Conservation (phyloP, 1,140 invertebrate species). For the Samia ricini region DNA sequence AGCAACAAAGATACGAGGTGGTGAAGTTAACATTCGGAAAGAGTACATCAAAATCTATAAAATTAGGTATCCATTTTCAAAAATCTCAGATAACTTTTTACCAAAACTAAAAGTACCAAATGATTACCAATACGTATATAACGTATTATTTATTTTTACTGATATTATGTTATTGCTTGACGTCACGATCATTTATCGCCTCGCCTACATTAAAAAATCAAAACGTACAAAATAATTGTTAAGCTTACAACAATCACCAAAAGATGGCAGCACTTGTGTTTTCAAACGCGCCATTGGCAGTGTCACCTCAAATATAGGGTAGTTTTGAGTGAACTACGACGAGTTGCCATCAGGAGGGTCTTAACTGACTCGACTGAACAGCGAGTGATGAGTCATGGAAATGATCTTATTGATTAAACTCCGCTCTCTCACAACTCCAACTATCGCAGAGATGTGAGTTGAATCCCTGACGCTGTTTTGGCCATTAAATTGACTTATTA, state of each 20-base stretch:
- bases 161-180: no score
- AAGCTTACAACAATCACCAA: neutral
- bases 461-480: slow-evolving; percentile 63
- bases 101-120: no score
- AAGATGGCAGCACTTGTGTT: neutral
- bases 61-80: no score
- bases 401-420: slow-evolving; percentile 53
- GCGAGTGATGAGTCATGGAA: slow-evolving; percentile 51
- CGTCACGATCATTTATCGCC: no score
- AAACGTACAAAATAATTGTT: no score
- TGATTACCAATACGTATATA: no score
- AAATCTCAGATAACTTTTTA: no score
- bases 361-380: slow-evolving; percentile 56
- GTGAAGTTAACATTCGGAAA: no score
- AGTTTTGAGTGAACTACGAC: neutral
- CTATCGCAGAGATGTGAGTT: slow-evolving; percentile 56
- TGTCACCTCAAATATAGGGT: neutral
- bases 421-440: slow-evolving; percentile 51
- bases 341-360: slow-evolving; percentile 54
- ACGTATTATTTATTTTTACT: no score
- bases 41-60: no score
- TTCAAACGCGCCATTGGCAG: neutral
- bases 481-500: slow-evolving; percentile 19
- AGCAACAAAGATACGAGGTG: no score
- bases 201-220: no score